Base-by-base conservation (phyloP, 1,140 invertebrate genomes). In the Brachystomella parvula region DNA sequence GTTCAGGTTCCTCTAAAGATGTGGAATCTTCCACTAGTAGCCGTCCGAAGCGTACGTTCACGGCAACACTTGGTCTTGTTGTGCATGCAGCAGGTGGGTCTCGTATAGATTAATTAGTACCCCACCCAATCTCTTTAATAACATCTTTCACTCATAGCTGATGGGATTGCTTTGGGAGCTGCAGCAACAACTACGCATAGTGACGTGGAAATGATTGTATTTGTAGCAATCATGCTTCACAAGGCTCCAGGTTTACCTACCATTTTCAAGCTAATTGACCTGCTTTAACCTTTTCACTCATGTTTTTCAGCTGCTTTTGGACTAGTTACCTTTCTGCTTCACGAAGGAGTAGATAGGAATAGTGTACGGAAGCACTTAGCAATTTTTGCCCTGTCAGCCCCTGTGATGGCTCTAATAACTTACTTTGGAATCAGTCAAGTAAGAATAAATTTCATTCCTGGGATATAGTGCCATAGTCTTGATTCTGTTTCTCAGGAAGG, bases 141-240 rank as follows among this genome's bases (percentile, higher is more conserved):
- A 49, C 21, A 28, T 47, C 3, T 28, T 68, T 44, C 71, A 61
- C 65, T 75, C 79, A 3, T 77, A 85, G 96, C 95, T 71, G 96
- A 99, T 82, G 96, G 96, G 29, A 86, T 99, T 39, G 96, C 96
- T 1, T 78, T 99, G 17, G 96, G 96, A 56, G 96, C 96, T 56
- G 96, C 96, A 0, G 94, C 94, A 0, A 92, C 91, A 0, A 94
- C 94, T 0, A 89, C 90, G 3, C 92, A 97, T 75, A 85, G 92
- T 24, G 94, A 97, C 75, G 92, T 99, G 2, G 96, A 98, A 81
- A 86, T 96, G 74, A 96, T 99, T 70, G 94, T 99, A 24, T 99
- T 99, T 78, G 77, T 96, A 35, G 96, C 96, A 29, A 98, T 99
- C 69, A 98, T 99, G 94, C 80, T 99, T 19, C 96, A 99, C 76